Base-by-base conservation (phyloP, 2,888 invertebrate species). In the Mythimna pallens region DNA sequence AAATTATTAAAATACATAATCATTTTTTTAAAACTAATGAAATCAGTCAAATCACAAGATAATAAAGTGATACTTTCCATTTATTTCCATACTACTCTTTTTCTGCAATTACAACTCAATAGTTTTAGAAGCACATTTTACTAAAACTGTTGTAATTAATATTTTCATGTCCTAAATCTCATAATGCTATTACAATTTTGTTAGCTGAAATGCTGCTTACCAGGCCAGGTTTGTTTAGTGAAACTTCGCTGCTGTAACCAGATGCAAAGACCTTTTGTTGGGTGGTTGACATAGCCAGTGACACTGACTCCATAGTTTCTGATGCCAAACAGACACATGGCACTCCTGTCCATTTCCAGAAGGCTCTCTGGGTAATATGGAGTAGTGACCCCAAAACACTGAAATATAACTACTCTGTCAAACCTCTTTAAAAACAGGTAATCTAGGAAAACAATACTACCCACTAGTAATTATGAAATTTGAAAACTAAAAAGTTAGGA, bases 161-260 rank as follows among this genome's bases (percentile, higher is more conserved):
- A 40, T 47, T 47, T 47, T 47, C 40, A 12, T 5, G 25, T 40
- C 20, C 25, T 25, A 3, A 12, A 57, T 43, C 2, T 30, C 9
- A 17, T 17, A 55, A 36, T 36, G 17, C 17, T 20, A 10, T n/a
- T 20, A 36, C 17, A 59, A 40, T 59, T 7, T 59, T 36, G 12
- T 12, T 30, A n/a, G 43, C 12, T n/a, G 25, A 34, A 34, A 69
- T 65, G 10, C 22, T 64, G 50, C 84, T 90, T 91, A 96, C 98
- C 98, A 77, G 99, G 99, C 98, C 99, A 99, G 57, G 99, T 99
- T 94, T 98, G 98, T 96, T 99, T 99, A 67, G 98, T 98, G 79
- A 98, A 97, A 83, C 99, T 98, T 88, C 99, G 97, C 91, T 98
- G 98, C 92, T 99, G 99, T 88, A 99, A 96, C 99, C 99, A 99